Evolutionary conservation across 1,140 invertebrate species (phyloP).

Genomic region (Portunus trituberculatus): DNA sequence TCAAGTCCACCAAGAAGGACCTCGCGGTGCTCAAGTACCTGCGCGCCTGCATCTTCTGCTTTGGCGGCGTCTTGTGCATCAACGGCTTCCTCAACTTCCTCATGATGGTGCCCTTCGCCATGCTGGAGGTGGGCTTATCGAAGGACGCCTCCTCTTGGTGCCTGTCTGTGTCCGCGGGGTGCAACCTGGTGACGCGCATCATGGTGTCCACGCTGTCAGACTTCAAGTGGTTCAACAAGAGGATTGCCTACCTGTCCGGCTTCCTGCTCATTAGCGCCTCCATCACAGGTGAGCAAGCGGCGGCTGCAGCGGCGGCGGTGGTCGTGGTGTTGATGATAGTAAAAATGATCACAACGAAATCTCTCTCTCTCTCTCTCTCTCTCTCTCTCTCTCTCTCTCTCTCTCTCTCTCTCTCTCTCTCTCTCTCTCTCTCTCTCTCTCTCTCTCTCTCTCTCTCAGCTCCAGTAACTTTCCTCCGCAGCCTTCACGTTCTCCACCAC

Average conservation of each 20-base stretch:
- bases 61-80: not conserved
- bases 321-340: too few relatives aligned
- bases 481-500: not conserved
- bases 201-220: conserved; percentile 27
- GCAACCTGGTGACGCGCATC: conserved; percentile 49
- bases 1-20: not conserved
- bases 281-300: conserved; percentile 30
- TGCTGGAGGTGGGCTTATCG: conserved; percentile 17
- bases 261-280: not conserved
- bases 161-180: conserved; percentile 32
- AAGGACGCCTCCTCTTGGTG: conserved; percentile 54
- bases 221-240: conserved; percentile 37
- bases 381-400: not conserved
- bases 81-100: conserved; percentile 50
- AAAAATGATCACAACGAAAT: too few relatives aligned
- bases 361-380: not conserved
- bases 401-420: not conserved
- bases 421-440: not conserved
- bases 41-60: not conserved
- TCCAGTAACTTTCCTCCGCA: not conserved
- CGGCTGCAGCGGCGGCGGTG: not conserved
- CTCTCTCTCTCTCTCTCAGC: not conserved
- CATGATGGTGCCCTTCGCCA: conserved; percentile 61
- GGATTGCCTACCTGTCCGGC: not conserved
- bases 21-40: conserved; percentile 28